Percentiles rank a stretch among this genome's conserved stretches.
These are phyloP conservation scores for Australoheros scitulus DNA, from an alignment of 2,113 vertebrate species.

Conservation along the genomic window DNA sequence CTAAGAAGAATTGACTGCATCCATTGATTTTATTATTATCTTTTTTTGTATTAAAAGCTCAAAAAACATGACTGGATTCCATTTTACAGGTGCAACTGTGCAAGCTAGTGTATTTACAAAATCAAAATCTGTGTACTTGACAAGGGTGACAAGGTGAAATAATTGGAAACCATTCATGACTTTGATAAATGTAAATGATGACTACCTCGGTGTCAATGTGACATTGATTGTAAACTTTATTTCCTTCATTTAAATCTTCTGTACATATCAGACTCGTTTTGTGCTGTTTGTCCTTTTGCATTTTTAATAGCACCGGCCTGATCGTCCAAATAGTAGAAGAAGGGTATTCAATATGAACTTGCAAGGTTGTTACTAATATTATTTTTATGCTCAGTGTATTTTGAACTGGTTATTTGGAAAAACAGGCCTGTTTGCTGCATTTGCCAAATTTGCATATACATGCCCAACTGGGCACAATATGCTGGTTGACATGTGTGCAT, in stretches of 20 bases:
- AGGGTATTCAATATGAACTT: background rate
- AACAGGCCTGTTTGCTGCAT: background rate
- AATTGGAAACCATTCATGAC: background rate
- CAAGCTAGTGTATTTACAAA: background rate
- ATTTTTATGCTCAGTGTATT: no score
- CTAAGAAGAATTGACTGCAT: background rate
- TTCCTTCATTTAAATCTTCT: background rate
- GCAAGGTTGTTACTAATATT: background rate
- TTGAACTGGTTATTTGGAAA: background rate
- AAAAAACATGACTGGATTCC: background rate
- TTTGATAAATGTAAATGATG: background rate
- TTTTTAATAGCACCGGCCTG: background rate
- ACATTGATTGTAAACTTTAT: background rate
- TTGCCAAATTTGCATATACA: background rate
- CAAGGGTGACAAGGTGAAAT: background rate
- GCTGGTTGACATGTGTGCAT: background rate
- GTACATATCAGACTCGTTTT: no score
- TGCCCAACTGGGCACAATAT: background rate
- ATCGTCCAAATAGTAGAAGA: background rate
- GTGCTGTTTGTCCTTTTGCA: background rate
- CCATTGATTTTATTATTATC: background rate
- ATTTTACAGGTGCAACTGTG: background rate
- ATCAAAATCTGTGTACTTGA: background rate
- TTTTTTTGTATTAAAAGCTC: background rate
- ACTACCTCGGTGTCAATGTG: conserved; percentile 27